Evolutionary conservation across 2,113 vertebrate species (phyloP).

Genomic region (Sceloporus undulatus): DNA sequence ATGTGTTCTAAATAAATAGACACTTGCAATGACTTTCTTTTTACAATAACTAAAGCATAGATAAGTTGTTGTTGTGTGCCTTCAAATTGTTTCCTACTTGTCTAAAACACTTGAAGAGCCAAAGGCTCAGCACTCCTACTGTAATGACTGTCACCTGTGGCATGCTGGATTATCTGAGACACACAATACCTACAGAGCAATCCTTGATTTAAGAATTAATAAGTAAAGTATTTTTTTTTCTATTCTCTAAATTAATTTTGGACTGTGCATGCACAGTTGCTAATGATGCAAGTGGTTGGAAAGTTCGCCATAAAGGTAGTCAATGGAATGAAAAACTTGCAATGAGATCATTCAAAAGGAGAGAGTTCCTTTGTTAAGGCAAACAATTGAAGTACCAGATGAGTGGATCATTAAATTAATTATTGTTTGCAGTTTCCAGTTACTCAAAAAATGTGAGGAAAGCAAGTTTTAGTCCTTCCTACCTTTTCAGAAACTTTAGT

Average conservation of each 20-base stretch:
- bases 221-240: background rate
- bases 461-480: too few species aligned
- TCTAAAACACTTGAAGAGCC: background rate
- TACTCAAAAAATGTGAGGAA: background rate
- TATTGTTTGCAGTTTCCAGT: background rate
- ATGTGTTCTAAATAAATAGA: background rate
- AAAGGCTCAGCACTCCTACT: background rate
- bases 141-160: too few species aligned
- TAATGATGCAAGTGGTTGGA: constrained; percentile 42
- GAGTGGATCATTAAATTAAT: background rate
- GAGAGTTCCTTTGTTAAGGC: background rate
- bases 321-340: background rate
- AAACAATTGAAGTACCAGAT: background rate
- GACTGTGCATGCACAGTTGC: constrained; percentile 32
- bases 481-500: background rate
- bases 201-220: background rate
- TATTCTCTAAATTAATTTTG: background rate
- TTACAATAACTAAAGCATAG: background rate
- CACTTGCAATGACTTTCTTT: background rate
- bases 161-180: accelerated
- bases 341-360: background rate
- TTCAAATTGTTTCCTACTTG: too few species aligned
- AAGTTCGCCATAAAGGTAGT: constrained; percentile 36
- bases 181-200: background rate
- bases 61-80: background rate